A percentile compares a stretch with the other conserved stretches of the same genome.
phyloP scores from a whole-genome alignment of 2,888 invertebrate species.

The Mamestra brassicae region DNA sequence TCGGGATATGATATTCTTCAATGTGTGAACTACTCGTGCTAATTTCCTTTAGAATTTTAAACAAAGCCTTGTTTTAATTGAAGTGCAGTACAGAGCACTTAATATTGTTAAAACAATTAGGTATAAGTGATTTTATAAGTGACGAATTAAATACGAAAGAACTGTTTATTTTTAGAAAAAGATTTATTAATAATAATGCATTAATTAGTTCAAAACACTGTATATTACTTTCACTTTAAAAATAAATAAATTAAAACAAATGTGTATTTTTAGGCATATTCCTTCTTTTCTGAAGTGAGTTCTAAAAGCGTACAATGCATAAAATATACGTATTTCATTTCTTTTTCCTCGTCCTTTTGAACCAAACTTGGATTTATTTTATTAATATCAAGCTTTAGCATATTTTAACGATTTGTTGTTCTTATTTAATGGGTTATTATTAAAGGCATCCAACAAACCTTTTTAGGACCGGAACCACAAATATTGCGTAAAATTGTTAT shows the following conservation, averaged over 20 bases:
- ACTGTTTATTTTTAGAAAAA: not conserved
- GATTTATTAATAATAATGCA: not conserved
- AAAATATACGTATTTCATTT: not conserved
- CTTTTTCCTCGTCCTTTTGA: not conserved
- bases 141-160: not conserved
- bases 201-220: not conserved
- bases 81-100: not conserved
- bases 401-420: constrained; percentile 13
- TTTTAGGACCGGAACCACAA: not conserved
- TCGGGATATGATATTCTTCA: not conserved
- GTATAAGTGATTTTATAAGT: not conserved
- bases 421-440: not conserved
- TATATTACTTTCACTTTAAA: not conserved
- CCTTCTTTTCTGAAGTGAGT: not conserved
- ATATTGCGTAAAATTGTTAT: not conserved
- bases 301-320: not conserved
- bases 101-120: too few relatives aligned
- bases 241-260: not conserved
- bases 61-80: constrained; percentile 13
- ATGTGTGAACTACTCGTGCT: not conserved
- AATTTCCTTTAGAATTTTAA: not conserved
- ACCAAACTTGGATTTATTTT: not conserved
- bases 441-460: not conserved
- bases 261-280: not conserved
- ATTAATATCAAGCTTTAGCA: not conserved